A percentile compares a stretch with the other conserved stretches of the same genome.
Conservation (phyloP, 1,140 invertebrate species). For the Euschistus heros region DNA sequence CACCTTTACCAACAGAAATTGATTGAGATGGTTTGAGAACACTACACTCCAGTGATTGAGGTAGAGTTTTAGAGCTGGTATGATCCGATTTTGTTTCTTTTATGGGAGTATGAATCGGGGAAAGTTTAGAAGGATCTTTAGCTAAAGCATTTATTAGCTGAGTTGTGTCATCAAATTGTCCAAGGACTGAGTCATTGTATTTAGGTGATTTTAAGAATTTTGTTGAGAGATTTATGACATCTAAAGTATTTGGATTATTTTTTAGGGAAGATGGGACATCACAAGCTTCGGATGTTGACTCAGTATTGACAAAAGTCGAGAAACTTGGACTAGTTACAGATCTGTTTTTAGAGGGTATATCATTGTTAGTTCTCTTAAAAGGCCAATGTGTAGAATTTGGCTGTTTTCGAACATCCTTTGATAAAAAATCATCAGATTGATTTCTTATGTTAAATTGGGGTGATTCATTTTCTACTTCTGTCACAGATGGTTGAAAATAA, state of each 20-base stretch:
- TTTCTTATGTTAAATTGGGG: background rate
- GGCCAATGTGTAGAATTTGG: background rate
- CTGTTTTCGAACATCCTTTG: background rate
- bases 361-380: background rate
- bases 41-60: background rate
- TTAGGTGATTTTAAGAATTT: background rate
- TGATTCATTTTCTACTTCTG: background rate
- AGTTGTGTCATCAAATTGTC: constrained; percentile 24
- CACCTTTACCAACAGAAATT: background rate
- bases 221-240: background rate
- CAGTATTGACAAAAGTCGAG: background rate
- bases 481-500: background rate
- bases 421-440: background rate
- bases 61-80: background rate
- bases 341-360: no score
- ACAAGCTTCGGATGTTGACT: background rate
- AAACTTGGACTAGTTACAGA: background rate
- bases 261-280: background rate
- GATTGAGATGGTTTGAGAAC: background rate
- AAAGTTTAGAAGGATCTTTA: constrained; percentile 13
- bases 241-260: background rate
- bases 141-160: constrained; percentile 23
- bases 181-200: constrained; percentile 22
- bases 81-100: constrained; percentile 7
- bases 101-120: constrained; percentile 16